Conservation (phyloP, 2,797 vertebrate species). For the Ctenochaetus hawaiiensis region DNA sequence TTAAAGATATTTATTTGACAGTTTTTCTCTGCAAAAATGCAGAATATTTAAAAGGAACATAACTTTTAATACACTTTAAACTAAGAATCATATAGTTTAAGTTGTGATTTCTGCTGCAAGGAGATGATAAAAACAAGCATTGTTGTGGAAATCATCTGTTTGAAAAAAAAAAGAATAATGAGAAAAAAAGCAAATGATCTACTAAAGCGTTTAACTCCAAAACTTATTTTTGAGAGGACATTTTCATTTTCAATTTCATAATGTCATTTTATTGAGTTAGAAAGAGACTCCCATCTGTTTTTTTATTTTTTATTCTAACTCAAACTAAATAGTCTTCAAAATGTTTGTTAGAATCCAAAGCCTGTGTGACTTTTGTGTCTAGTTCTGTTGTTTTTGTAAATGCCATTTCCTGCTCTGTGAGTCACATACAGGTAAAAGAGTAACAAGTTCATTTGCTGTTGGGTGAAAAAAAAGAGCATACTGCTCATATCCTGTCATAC, state of each 20-base stretch:
- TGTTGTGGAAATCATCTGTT: neutral
- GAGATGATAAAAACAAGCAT: neutral
- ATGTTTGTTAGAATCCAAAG: neutral
- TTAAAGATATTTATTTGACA: neutral
- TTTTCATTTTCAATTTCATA: neutral
- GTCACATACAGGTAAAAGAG: conserved; percentile 57
- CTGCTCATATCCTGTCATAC: conserved; percentile 50
- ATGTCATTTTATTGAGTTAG: neutral
- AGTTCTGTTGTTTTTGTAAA: neutral
- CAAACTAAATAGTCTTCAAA: neutral
- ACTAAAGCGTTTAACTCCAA: neutral
- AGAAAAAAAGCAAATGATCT: neutral
- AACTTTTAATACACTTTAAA: neutral
- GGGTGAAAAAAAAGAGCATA: conserved; percentile 40
- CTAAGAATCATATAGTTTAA: neutral
- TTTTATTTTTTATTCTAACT: neutral
- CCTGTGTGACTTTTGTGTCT: neutral
- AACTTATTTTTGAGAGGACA: neutral
- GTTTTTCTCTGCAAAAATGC: neutral
- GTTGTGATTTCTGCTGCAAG: neutral
- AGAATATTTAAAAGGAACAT: neutral
- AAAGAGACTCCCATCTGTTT: neutral
- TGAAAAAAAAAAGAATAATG: neutral
- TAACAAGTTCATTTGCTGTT: conserved; percentile 20
- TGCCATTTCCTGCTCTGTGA: conserved; percentile 51